These are phyloP conservation scores for Platyscapa corneri DNA, from an alignment of 1,140 invertebrate species.

Conservation along the genomic window DNA sequence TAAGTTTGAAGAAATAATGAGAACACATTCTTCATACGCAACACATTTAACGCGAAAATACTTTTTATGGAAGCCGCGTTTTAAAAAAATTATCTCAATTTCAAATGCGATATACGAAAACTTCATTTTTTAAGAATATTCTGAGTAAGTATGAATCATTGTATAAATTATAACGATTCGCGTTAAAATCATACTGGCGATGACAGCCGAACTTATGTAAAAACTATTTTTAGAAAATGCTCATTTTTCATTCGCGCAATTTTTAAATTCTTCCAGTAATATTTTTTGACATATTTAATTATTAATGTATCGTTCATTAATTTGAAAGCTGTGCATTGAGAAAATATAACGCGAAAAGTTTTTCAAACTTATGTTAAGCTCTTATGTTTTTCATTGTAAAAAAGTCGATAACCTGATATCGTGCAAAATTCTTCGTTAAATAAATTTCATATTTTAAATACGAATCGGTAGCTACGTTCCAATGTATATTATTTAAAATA, in stretches of 20 bases:
- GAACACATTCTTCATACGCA: neutral
- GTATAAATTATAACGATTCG: neutral
- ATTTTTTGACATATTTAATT: too few relatives aligned
- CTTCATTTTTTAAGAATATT: too few relatives aligned
- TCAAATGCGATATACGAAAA: neutral
- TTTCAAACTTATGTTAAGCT: too few relatives aligned
- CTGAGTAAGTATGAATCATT: neutral
- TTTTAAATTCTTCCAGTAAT: too few relatives aligned
- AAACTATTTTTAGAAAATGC: neutral
- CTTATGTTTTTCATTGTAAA: too few relatives aligned
- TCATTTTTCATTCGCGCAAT: neutral
- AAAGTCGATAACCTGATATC: too few relatives aligned
- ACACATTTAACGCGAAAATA: neutral
- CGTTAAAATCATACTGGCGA: neutral
- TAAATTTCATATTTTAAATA: too few relatives aligned
- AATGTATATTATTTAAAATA: neutral
- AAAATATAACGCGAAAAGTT: too few relatives aligned
- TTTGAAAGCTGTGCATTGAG: too few relatives aligned
- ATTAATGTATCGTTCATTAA: too few relatives aligned
- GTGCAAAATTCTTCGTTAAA: too few relatives aligned
- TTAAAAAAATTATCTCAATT: slow-evolving; percentile 9
- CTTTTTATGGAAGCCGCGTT: neutral
- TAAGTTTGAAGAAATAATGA: too few relatives aligned
- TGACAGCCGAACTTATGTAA: neutral
- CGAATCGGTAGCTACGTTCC: neutral